Evolutionary conservation across 2,113 vertebrate genomes (phyloP).

Genomic region (Hymenochirus boettgeri): DNA sequence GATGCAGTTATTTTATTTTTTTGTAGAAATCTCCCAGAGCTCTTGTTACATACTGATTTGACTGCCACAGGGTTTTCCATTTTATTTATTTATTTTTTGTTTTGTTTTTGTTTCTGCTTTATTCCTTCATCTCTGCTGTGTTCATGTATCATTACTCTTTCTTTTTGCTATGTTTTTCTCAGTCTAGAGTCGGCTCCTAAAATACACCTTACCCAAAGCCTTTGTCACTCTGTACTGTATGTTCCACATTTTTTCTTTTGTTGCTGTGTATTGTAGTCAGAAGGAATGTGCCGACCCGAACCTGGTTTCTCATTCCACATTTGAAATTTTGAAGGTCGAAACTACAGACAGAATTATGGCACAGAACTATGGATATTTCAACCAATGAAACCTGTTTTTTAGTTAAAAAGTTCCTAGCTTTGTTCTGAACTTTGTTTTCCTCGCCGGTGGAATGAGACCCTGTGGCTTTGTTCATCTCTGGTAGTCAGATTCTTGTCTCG

Average conservation of each 20-base stretch:
- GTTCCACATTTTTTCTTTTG: background rate
- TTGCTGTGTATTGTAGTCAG: background rate
- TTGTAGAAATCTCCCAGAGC: slow-evolving; percentile 27
- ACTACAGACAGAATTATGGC: too few species aligned
- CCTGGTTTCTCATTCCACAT: too few species aligned
- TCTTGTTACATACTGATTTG: slow-evolving; percentile 33
- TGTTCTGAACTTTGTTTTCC: too few species aligned
- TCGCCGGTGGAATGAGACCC: too few species aligned
- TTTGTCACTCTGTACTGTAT: background rate
- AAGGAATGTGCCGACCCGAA: too few species aligned
- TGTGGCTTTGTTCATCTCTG: too few species aligned
- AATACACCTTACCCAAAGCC: background rate
- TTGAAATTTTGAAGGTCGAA: too few species aligned
- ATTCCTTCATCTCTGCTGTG: background rate
- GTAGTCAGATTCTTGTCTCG: too few species aligned
- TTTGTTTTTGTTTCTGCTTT: slow-evolving; percentile 24
- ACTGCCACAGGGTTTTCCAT: slow-evolving; percentile 17
- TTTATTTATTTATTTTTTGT: slow-evolving; percentile 1
- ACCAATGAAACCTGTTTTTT: too few species aligned
- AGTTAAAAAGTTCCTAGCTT: too few species aligned
- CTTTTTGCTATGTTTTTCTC: background rate
- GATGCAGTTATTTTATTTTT: slow-evolving; percentile 41
- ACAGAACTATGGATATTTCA: too few species aligned
- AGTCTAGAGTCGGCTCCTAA: background rate
- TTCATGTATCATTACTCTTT: slow-evolving; percentile 22